These are phyloP conservation scores for Sebastiscus tertius DNA, from an alignment of 2,797 vertebrate genomes.

Conservation along the genomic window DNA sequence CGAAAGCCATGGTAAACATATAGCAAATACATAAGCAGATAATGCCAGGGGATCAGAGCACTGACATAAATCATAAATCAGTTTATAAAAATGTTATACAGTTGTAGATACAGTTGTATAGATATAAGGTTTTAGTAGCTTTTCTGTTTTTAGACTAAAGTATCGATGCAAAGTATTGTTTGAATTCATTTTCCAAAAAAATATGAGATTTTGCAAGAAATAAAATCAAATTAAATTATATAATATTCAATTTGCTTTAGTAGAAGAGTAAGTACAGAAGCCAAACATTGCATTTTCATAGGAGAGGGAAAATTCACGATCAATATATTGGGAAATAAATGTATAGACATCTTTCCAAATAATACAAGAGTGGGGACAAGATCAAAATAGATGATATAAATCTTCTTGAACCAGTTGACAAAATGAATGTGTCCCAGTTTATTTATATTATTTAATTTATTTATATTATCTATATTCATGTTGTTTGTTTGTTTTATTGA, in stretches of 20 bases:
- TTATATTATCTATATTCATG: background rate
- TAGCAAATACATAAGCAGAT: background rate
- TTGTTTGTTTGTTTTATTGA: background rate
- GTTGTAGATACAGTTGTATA: background rate
- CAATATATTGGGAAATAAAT: background rate
- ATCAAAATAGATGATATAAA: too few relatives aligned
- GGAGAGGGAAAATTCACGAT: background rate
- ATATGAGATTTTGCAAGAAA: background rate
- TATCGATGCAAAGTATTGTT: background rate
- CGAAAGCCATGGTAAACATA: background rate
- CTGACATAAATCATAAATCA: background rate
- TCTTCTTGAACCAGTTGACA: background rate
- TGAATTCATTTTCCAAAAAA: background rate
- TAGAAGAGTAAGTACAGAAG: background rate
- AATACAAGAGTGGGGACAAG: too few relatives aligned
- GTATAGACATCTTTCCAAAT: background rate
- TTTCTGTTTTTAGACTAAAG: background rate
- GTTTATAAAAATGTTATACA: background rate
- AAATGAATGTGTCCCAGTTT: background rate
- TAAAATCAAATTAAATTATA: fast-evolving
- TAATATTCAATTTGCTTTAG: too few relatives aligned
- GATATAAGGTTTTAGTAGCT: background rate
- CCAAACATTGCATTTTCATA: background rate
- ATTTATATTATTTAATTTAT: background rate
- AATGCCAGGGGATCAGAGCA: background rate